phyloP scores from a whole-genome alignment of 2,888 invertebrate genomes.

The Cryptocheilus praepositus region DNA sequence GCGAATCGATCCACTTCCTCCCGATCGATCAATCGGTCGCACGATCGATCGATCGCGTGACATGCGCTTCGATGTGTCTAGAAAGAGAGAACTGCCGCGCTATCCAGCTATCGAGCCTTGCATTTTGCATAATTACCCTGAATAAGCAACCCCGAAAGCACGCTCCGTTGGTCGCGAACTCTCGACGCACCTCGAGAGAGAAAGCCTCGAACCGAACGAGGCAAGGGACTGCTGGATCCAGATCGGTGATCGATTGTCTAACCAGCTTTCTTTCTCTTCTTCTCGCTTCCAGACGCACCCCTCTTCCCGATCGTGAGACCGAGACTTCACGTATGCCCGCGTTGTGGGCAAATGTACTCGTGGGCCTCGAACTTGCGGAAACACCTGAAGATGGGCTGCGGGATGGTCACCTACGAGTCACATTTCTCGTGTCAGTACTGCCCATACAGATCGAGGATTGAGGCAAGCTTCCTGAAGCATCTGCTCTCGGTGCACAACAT shows the following conservation, averaged over 20 bases:
- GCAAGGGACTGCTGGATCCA: no score
- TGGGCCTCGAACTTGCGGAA: slow-evolving; percentile 74
- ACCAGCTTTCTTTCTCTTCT: slow-evolving; percentile 25
- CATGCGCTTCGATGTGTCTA: slow-evolving; percentile 67
- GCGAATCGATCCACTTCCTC: not conserved
- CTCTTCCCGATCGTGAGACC: slow-evolving; percentile 73
- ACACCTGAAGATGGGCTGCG: slow-evolving; percentile 73
- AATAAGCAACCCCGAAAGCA: no score
- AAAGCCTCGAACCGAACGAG: no score
- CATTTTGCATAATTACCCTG: no score
- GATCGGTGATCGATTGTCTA: not conserved
- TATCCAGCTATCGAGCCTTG: no score
- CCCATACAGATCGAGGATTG: slow-evolving; percentile 74
- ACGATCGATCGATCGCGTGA: slow-evolving; percentile 41
- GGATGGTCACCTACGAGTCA: slow-evolving; percentile 73
- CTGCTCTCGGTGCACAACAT: slow-evolving; percentile 73
- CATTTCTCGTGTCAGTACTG: slow-evolving; percentile 75
- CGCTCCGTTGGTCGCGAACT: no score
- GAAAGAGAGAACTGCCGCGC: no score
- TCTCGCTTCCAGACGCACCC: slow-evolving; percentile 68
- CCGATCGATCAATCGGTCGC: no score
- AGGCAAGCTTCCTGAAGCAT: slow-evolving; percentile 72
- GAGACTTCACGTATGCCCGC: slow-evolving; percentile 70
- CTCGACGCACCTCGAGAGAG: no score
- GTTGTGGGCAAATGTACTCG: slow-evolving; percentile 74